These are phyloP conservation scores for Molothrus aeneus DNA, from an alignment of 2,797 vertebrate species.

Conservation along the genomic window DNA sequence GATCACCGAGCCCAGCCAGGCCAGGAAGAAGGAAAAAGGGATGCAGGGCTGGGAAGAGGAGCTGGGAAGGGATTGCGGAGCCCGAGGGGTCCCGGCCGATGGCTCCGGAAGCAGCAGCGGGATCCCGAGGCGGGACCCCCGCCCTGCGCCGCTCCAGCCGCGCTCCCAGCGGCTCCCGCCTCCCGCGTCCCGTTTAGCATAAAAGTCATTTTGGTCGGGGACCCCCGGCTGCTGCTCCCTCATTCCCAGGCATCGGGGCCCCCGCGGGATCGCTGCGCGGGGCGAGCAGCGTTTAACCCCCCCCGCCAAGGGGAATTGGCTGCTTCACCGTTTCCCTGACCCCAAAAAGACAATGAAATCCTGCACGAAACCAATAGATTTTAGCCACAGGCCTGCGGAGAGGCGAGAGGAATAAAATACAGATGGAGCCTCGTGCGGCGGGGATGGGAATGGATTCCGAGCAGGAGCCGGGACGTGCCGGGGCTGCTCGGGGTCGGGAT, in stretches of 20 bases:
- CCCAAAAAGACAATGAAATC: conserved; percentile 56
- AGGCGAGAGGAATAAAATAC: conserved; percentile 14
- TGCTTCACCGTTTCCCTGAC: conserved; percentile 37
- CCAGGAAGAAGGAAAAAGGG: background rate
- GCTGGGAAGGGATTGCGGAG: background rate
- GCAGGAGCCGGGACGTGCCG: background rate
- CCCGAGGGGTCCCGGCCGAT: background rate
- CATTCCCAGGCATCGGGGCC: background rate
- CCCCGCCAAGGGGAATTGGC: conserved; percentile 53
- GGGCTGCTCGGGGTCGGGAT: background rate
- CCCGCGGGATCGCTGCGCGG: background rate
- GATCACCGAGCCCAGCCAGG: background rate
- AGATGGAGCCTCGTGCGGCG: background rate
- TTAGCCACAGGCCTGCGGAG: conserved; percentile 37
- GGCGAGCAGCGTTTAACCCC: conserved; percentile 44
- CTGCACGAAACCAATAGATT: conserved; percentile 33
- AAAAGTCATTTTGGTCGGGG: conserved; percentile 60
- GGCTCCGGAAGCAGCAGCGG: background rate
- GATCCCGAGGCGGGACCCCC: background rate
- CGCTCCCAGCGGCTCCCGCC: background rate
- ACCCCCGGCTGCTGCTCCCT: conserved; percentile 46
- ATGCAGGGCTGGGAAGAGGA: background rate
- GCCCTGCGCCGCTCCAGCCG: background rate
- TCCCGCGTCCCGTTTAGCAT: conserved; percentile 36
- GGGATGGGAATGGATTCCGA: background rate